Evolutionary conservation across 2,113 vertebrate species (phyloP), one percentile per base, ranked within the genome.

Genomic region (Upupa epops): DNA sequence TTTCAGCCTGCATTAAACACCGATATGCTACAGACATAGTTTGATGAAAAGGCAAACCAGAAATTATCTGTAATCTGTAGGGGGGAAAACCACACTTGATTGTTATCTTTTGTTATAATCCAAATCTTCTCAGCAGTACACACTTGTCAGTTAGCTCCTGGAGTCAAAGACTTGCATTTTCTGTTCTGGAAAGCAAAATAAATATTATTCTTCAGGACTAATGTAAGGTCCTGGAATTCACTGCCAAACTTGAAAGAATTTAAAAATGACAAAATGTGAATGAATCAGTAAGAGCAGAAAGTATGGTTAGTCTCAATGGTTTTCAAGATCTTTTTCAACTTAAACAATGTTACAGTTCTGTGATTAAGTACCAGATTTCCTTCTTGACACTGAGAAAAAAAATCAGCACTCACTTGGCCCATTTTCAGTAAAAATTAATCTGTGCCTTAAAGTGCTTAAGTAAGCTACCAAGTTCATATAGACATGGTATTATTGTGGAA

Each of bases 311-410:
- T 10, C 46, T 48, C 20, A 21, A 48, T 20, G 17, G 20, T 48
- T 19, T 48, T 48, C 18, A 48, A 48, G 46, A 19, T 48, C 46
- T 48, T 19, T 21, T 48, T 19, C 46, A 48, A 48, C 17, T 6
- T 48, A 20, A 48, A 46, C 45, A 48, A 21, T 48, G 18, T 21
- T 48, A 48, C 20, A 21, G 20, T 48, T 48, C 46, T 20, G 20
- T 48, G 17, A 48, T 48, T 48, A 18, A 48, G 20, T 28, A 59
- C 3, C 6, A 71, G 8, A 68, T 17, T 78, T 64, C 9, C 26
- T 31, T 37, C 6, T 7, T 0, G 1, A 70, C 11, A 32, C 1
- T 4, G 6, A 12, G 2, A 13, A 51, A 61, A 34, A 42, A n/a
- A 52, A 46, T 10, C 8, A 36, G 16, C 16, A 25, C 8, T 87